Evolutionary conservation across 2,113 vertebrate genomes (phyloP).

Genomic region (Cephalopholis sonnerati): DNA sequence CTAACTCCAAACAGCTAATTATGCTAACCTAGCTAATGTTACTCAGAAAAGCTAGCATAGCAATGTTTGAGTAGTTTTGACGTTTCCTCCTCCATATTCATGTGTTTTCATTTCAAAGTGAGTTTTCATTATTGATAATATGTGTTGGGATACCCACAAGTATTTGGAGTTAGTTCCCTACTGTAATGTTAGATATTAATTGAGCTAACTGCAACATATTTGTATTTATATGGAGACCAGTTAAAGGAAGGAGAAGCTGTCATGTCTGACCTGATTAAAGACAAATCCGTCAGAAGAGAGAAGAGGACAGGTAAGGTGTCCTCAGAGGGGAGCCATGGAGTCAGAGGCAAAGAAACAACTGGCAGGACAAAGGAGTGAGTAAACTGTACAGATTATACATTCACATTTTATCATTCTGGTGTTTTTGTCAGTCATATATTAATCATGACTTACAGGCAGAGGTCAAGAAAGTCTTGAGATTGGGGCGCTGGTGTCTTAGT

Average conservation of each 20-base stretch:
- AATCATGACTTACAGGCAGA: background rate
- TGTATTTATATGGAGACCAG: background rate
- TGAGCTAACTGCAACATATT: background rate
- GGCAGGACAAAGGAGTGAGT: slow-evolving; percentile 87
- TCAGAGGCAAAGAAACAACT: slow-evolving; percentile 74
- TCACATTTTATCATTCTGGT: background rate
- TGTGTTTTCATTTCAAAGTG: background rate
- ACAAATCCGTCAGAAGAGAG: slow-evolving; percentile 81
- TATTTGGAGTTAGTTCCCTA: background rate
- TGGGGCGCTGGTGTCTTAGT: too few relatives aligned
- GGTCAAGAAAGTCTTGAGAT: too few relatives aligned
- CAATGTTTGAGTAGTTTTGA: background rate
- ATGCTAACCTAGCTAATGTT: background rate
- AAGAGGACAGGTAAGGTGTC: slow-evolving; percentile 83
- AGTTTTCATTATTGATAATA: background rate
- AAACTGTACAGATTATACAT: background rate
- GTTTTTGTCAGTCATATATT: background rate
- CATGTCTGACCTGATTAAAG: slow-evolving; percentile 84
- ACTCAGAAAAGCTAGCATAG: background rate
- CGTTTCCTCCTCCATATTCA: background rate
- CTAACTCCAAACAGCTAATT: background rate
- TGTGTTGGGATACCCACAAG: background rate
- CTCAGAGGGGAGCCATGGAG: slow-evolving; percentile 80
- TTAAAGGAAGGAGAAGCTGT: background rate
- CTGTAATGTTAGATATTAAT: background rate